Evolutionary conservation across 2,888 invertebrate genomes (phyloP).

Genomic region (Ischnura elegans): DNA sequence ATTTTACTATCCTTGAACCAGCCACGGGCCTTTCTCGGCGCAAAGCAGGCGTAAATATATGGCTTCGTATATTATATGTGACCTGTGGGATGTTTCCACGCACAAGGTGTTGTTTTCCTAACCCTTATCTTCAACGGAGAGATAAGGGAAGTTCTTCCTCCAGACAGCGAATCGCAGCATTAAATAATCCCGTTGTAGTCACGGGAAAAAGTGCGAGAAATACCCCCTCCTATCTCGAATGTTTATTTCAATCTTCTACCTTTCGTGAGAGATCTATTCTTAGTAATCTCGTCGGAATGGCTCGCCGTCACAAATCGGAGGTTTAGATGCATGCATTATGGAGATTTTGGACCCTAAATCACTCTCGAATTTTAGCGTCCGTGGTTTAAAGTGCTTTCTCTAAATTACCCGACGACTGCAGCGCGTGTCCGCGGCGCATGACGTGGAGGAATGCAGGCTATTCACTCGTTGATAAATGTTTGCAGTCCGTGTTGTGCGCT

Average conservation of each 20-base stretch:
- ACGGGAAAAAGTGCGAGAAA: not conserved
- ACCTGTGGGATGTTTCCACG: not conserved
- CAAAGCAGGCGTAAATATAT: not conserved
- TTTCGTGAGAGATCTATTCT: not conserved
- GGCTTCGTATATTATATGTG: not conserved
- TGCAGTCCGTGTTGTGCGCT: not conserved
- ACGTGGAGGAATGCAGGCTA: not conserved
- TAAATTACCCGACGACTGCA: slow-evolving; percentile 1
- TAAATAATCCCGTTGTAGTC: not conserved
- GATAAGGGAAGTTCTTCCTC: not conserved
- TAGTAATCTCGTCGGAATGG: not conserved
- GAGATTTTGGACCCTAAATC: not conserved
- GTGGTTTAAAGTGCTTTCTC: not conserved
- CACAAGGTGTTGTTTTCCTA: not conserved
- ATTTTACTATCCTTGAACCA: too few relatives aligned
- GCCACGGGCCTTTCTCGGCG: too few relatives aligned
- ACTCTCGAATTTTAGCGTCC: not conserved
- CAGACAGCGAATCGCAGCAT: not conserved
- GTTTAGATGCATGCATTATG: slow-evolving; percentile 23
- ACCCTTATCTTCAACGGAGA: not conserved
- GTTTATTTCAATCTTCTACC: slow-evolving; percentile 20
- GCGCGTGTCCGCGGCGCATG: not conserved
- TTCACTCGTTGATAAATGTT: not conserved
- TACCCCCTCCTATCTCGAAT: not conserved
- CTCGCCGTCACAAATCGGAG: not conserved